phyloP scores from a whole-genome alignment of 92 coral and sea anemone genomes.

The Paragorgia papillata region DNA sequence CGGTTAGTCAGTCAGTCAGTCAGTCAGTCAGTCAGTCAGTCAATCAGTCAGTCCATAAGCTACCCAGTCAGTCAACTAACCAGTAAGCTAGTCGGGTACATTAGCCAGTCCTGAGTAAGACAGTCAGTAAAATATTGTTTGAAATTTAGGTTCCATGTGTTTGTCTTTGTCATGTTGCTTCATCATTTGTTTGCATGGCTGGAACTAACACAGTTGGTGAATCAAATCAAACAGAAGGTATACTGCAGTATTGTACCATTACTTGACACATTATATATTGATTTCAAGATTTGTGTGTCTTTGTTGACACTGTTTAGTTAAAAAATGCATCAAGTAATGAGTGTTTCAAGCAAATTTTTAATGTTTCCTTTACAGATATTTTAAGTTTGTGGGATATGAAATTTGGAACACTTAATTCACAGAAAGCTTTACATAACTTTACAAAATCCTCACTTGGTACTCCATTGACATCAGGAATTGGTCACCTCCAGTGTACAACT shows the following conservation, averaged over 20 bases:
- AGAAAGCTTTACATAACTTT: neutral
- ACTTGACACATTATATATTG: no score
- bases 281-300: no score
- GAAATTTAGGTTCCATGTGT: constrained; percentile 1
- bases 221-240: neutral
- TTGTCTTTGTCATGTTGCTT: neutral
- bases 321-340: no score
- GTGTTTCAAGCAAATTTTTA: no score
- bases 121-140: no score
- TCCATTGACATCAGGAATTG: constrained; percentile 49
- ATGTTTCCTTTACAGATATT: constrained; percentile 6
- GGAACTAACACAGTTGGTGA: neutral
- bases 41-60: no score
- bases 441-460: neutral
- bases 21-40: no score
- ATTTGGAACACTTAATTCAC: constrained; percentile 18
- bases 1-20: no score
- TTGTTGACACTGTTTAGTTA: no score
- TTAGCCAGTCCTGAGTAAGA: no score
- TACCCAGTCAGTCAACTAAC: no score
- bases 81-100: no score
- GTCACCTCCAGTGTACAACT: constrained; percentile 56
- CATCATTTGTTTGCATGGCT: constrained; percentile 24
- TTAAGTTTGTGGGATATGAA: constrained; percentile 34
- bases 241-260: neutral